Evolutionary conservation across 2,113 vertebrate genomes (phyloP).

Genomic region (Bolborhynchus lineola): DNA sequence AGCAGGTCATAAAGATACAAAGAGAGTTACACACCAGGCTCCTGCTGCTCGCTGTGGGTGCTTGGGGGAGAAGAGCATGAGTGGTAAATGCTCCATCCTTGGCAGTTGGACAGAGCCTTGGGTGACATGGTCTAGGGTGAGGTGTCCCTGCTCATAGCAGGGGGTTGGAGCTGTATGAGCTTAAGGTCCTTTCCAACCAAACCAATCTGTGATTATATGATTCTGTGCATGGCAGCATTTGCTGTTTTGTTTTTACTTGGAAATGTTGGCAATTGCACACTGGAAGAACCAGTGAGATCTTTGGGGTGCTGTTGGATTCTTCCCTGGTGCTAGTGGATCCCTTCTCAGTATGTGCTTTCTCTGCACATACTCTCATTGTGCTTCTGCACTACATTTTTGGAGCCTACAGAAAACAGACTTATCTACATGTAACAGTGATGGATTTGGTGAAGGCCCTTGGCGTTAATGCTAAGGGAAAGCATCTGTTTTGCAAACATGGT

Average conservation of each 20-base stretch:
- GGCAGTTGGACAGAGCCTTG: not conserved
- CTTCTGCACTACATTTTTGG: not conserved
- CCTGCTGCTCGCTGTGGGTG: not conserved
- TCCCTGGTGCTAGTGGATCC: not conserved
- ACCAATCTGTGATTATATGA: not conserved
- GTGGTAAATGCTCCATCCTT: not conserved
- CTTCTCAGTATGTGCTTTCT: not conserved
- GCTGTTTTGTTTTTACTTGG: not conserved
- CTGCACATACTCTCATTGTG: not conserved
- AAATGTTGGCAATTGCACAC: not conserved
- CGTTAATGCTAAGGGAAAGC: not conserved
- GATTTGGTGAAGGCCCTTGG: not conserved
- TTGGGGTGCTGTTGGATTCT: not conserved
- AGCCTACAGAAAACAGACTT: not conserved
- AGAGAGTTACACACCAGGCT: not conserved
- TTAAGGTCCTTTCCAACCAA: not conserved
- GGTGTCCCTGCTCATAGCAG: not conserved
- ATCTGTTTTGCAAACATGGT: constrained; percentile 4
- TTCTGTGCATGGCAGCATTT: not conserved
- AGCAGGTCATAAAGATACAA: constrained; percentile 30
- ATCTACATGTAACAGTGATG: not conserved
- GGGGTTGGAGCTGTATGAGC: not conserved
- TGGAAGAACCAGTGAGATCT: not conserved
- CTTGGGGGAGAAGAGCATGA: not conserved
- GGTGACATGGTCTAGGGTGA: not conserved